Evolutionary conservation across 1,140 invertebrate species (phyloP).

Genomic region (Campodea augens): DNA sequence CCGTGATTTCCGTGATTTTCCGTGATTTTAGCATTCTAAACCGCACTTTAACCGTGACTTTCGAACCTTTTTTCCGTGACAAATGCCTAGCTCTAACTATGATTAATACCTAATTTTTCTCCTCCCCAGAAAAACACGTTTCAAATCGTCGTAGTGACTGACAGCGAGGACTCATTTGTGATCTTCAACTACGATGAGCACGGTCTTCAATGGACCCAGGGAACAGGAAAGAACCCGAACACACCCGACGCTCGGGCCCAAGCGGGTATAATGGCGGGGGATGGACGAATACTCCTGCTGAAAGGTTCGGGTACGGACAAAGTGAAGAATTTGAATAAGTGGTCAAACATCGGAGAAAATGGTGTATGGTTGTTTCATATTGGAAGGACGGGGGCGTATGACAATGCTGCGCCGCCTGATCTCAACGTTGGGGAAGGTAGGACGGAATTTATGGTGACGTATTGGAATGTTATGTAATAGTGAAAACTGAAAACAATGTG

Average conservation of each 20-base stretch:
- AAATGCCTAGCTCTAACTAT: no score
- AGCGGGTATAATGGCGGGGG: slow-evolving; percentile 68
- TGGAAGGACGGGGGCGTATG: slow-evolving; percentile 36
- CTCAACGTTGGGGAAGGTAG: slow-evolving; percentile 23
- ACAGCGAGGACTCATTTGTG: slow-evolving; percentile 59
- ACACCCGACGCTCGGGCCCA: slow-evolving; percentile 73
- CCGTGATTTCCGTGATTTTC: no score
- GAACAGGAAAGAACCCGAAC: slow-evolving; percentile 34
- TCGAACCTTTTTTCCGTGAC: no score
- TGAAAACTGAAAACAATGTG: no score
- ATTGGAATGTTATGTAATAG: no score
- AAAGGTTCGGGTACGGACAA: slow-evolving; percentile 74
- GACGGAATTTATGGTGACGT: slow-evolving; percentile 6
- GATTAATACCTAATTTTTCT: no score
- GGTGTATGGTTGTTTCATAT: slow-evolving; percentile 71
- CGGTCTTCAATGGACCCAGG: slow-evolving; percentile 80
- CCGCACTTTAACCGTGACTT: no score
- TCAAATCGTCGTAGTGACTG: slow-evolving; percentile 64
- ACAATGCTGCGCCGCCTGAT: slow-evolving; percentile 46
- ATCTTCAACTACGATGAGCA: slow-evolving; percentile 68
- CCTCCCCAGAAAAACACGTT: slow-evolving; percentile 47
- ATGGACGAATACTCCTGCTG: slow-evolving; percentile 47
- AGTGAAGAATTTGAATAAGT: slow-evolving; percentile 51
- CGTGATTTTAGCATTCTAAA: no score
- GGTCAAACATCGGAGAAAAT: slow-evolving; percentile 58